These are phyloP conservation scores for Silurus meridionalis DNA, from an alignment of 2,113 vertebrate genomes.

Conservation along the genomic window DNA sequence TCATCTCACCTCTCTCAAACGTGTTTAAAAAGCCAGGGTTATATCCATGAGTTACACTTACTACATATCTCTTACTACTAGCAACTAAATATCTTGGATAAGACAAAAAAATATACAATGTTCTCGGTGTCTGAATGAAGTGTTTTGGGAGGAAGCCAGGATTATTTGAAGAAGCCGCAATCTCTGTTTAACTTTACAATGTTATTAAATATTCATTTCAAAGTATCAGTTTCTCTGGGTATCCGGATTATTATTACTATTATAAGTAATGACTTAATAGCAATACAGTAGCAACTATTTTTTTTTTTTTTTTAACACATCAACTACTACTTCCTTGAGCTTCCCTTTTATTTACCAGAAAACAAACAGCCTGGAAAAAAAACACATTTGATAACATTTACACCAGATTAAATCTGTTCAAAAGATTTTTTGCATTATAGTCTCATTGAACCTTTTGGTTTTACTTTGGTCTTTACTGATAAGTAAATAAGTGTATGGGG, in stretches of 20 bases:
- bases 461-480: not conserved
- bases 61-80: too few relatives aligned
- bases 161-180: not conserved
- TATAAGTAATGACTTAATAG: too few relatives aligned
- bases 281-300: not conserved
- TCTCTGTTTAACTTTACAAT: not conserved
- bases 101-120: too few relatives aligned
- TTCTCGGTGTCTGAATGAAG: not conserved
- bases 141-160: not conserved
- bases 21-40: too few relatives aligned
- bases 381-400: not conserved
- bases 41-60: too few relatives aligned
- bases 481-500: not conserved
- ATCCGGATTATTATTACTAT: not conserved
- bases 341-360: not conserved
- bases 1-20: not conserved
- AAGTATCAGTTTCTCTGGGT: not conserved
- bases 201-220: not conserved
- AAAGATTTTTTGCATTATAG: not conserved
- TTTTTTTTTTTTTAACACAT: not conserved
- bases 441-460: not conserved
- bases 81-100: too few relatives aligned
- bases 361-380: too few relatives aligned
- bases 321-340: not conserved
- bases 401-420: not conserved